Conservation (phyloP, 2,113 vertebrate species). For the Eonycteris spelaea region DNA sequence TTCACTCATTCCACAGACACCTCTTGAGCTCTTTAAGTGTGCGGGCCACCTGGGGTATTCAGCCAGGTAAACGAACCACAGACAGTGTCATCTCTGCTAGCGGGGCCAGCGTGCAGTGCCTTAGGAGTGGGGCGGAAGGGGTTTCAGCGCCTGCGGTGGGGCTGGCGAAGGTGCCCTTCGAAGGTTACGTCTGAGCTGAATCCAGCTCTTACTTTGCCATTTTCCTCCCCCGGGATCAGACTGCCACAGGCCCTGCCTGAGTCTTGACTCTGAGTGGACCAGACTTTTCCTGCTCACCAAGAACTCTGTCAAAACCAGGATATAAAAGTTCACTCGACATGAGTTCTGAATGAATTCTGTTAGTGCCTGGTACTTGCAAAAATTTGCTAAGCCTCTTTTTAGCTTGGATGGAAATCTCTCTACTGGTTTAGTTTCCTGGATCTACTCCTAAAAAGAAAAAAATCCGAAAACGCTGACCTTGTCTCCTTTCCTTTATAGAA, state of each 20-base stretch:
- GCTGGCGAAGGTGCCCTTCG: neutral
- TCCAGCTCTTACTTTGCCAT: neutral
- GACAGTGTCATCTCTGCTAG: neutral
- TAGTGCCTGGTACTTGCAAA: neutral
- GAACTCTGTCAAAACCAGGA: neutral
- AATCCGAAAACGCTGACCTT: neutral
- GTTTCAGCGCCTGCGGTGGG: neutral
- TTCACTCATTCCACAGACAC: neutral
- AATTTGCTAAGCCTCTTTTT: neutral
- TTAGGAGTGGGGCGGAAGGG: neutral
- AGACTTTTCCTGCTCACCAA: conserved; percentile 2
- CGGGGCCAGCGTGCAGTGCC: neutral
- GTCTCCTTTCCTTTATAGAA: neutral
- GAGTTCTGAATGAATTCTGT: neutral
- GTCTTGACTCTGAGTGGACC: neutral
- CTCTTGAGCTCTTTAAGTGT: too few relatives aligned
- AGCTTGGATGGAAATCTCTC: neutral
- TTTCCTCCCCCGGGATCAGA: neutral
- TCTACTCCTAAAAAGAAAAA: neutral
- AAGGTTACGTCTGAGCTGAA: neutral
- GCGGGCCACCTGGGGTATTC: neutral
- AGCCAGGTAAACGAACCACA: neutral
- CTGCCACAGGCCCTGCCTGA: neutral
- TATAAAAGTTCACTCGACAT: neutral
- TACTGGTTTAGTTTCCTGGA: neutral